These are phyloP conservation scores for Sphaerodactylus townsendi DNA, from an alignment of 2,113 vertebrate genomes.

Conservation along the genomic window DNA sequence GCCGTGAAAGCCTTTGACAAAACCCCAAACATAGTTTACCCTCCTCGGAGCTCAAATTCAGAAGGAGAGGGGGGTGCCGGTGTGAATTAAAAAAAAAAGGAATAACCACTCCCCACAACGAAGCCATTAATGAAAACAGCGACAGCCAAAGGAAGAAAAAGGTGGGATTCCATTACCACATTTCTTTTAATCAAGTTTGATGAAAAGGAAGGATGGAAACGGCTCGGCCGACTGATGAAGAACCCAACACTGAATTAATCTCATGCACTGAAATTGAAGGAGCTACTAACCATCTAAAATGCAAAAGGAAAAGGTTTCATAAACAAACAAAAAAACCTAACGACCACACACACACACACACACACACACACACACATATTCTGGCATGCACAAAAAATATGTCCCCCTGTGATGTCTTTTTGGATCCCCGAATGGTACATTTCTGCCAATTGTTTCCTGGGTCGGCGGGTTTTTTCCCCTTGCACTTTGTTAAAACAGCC, in stretches of 20 bases:
- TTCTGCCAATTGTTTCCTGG: conserved; percentile 48
- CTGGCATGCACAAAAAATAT: not conserved
- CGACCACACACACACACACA: not conserved
- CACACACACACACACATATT: not conserved
- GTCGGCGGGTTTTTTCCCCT: conserved; percentile 26
- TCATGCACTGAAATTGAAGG: conserved; percentile 17
- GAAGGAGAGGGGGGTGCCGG: too few species aligned
- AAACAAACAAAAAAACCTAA: conserved; percentile 13
- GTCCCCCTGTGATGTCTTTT: conserved; percentile 5
- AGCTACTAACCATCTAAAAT: not conserved
- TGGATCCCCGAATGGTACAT: not conserved
- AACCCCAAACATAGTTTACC: not conserved
- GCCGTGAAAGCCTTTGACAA: too few species aligned
- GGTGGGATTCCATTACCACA: not conserved
- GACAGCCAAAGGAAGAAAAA: not conserved
- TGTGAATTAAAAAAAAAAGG: not conserved
- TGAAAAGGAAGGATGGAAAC: conserved; percentile 5
- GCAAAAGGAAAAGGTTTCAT: not conserved
- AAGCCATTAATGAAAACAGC: too few species aligned
- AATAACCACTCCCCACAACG: not conserved
- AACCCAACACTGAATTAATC: not conserved
- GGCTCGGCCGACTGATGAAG: not conserved
- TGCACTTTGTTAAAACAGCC: not conserved
- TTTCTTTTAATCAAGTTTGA: not conserved
- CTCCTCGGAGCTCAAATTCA: conserved; percentile 4